Evolutionary conservation across 2,113 vertebrate genomes (phyloP), one percentile per base, ranked within the genome.

Genomic region (Mystacornis crossleyi): DNA sequence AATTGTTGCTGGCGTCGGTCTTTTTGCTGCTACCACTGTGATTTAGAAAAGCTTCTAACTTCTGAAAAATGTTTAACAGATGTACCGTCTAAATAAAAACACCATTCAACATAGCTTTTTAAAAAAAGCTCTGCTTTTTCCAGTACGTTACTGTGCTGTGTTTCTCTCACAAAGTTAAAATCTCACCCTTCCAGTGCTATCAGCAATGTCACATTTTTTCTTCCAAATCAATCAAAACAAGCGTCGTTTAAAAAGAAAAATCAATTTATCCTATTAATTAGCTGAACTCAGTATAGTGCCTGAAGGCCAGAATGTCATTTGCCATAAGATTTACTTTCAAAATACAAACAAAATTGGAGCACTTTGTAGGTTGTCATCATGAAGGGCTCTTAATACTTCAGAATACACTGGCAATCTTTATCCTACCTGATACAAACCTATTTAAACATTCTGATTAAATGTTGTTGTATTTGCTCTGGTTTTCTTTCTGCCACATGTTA

Each of bases 211-310:
- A 57, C 40, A 62, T 70, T 92, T 90, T 91, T 82, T 34, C 33
- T 89, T 70, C 28, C 61, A 71, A 89, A 95, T 89, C 89, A 84
- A 94, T 96, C 72, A 79, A 95, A 95, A 74, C 51, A 64, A 64
- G 14, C 1, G 0, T 74, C 38, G 29, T 96, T 88, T 73, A 86
- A 86, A 40, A 96, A 73, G 74, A 94, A 94, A 87, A 95, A 93
- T 96, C 94, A 82, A 91, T 96, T 51, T 84, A 73, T 20, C 55
- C 58, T 89, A 58, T 92, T 95, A 91, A 96, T 96, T 94, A 94
- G 20, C 61, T 90, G 71, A 91, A 93, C 48, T 84, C 64, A 17
- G 28, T 77, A 15, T 66, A 77, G 54, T 58, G 81, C 86, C 87
- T 70, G 36, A 53, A 94, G 93, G 90, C 89, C 40, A 70, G 69